phyloP scores from a whole-genome alignment of 2,113 vertebrate species.

The Bujurquina vittata region DNA sequence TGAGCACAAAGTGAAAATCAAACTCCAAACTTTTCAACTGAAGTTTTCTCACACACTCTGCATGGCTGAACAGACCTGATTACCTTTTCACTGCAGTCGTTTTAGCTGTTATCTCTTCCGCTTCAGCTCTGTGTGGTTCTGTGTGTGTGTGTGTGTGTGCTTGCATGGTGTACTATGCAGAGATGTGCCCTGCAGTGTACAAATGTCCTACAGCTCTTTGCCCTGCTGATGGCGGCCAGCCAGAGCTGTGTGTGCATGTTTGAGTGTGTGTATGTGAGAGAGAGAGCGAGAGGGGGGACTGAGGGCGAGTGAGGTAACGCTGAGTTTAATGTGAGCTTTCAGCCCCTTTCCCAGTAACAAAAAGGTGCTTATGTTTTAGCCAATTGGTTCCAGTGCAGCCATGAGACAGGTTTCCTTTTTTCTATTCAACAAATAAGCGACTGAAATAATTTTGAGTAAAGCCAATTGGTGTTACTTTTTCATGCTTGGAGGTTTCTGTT shows the following conservation, averaged over 20 bases:
- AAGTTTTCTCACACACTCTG: slow-evolving; percentile 31
- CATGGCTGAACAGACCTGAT: slow-evolving; percentile 56
- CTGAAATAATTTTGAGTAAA: slow-evolving; percentile 38
- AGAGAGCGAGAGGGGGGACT: background rate
- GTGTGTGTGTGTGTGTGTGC: background rate
- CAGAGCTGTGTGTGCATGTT: slow-evolving; percentile 9
- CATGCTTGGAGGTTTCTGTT: slow-evolving; percentile 28
- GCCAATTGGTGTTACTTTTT: slow-evolving; percentile 39
- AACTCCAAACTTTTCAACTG: slow-evolving; percentile 3
- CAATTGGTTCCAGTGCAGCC: slow-evolving; percentile 60
- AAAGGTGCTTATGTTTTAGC: slow-evolving; percentile 70
- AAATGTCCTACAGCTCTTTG: slow-evolving; percentile 48
- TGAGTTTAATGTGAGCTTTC: slow-evolving; percentile 53
- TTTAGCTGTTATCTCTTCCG: slow-evolving; percentile 47
- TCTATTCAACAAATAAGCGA: slow-evolving; percentile 3
- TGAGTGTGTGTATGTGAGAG: slow-evolving; percentile 3
- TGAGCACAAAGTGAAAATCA: slow-evolving; percentile 13
- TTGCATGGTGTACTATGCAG: background rate
- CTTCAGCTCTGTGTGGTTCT: slow-evolving; percentile 44
- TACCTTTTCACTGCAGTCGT: slow-evolving; percentile 49
- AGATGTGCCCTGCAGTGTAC: slow-evolving; percentile 17
- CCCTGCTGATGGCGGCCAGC: slow-evolving; percentile 36
- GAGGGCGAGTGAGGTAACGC: slow-evolving; percentile 33
- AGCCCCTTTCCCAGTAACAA: slow-evolving; percentile 2
- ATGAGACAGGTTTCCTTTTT: slow-evolving; percentile 16